Evolutionary conservation across 2,888 invertebrate genomes (phyloP).

Genomic region (Julus scandinavius): DNA sequence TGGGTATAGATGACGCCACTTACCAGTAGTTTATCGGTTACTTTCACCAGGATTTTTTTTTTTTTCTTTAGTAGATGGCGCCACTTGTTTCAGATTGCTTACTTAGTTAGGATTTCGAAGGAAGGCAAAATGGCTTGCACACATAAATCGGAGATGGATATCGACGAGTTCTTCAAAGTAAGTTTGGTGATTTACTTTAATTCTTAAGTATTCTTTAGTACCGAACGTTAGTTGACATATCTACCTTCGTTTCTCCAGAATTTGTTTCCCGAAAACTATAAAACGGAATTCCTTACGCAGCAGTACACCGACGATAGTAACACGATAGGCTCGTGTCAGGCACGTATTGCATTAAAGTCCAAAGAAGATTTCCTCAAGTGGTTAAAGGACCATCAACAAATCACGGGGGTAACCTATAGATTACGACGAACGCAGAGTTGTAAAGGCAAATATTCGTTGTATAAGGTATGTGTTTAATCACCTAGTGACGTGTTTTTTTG

Average conservation of each 20-base stretch:
- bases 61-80: background rate
- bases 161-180: constrained; percentile 8
- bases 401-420: constrained; percentile 27
- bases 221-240: background rate
- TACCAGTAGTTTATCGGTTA: background rate
- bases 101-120: background rate
- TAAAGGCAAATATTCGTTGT: constrained; percentile 44
- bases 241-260: background rate
- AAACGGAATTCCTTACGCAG: constrained; percentile 26
- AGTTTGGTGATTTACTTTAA: background rate
- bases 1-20: background rate
- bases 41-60: background rate
- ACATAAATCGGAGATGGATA: background rate
- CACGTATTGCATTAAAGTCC: constrained; percentile 20
- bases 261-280: constrained; percentile 25
- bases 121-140: background rate
- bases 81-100: background rate
- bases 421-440: constrained; percentile 37
- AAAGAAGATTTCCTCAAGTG: constrained; percentile 48
- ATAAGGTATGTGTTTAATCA: background rate
- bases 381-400: constrained; percentile 47
- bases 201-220: background rate
- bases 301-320: background rate
- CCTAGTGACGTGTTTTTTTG: background rate
- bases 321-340: constrained; percentile 42